These are phyloP conservation scores for Bibio marci DNA, from an alignment of 2,888 invertebrate species.

Conservation along the genomic window DNA sequence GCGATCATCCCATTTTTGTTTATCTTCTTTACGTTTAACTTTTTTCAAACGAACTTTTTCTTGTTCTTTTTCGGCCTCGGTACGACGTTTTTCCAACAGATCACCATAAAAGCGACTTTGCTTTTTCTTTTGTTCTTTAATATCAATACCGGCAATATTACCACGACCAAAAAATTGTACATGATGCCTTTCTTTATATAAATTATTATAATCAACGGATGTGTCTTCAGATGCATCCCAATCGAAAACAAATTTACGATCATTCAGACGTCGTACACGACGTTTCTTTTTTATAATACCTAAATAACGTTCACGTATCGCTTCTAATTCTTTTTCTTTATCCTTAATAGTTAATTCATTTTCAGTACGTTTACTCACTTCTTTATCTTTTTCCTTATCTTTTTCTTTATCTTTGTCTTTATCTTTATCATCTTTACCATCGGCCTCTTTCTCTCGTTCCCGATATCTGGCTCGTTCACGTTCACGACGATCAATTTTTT, in stretches of 20 bases:
- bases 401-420: conserved; percentile 50
- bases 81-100: conserved; percentile 82
- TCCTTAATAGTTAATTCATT: conserved; percentile 45
- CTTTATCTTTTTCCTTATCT: conserved; percentile 32
- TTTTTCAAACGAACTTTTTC: conserved; percentile 86
- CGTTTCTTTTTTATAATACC: conserved; percentile 88
- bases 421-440: conserved; percentile 34
- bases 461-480: conserved; percentile 6
- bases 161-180: conserved; percentile 97
- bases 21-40: conserved; percentile 88
- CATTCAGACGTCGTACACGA: conserved; percentile 82
- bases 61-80: conserved; percentile 92
- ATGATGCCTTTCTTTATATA: conserved; percentile 94
- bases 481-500: conserved; percentile 25
- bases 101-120: conserved; percentile 96
- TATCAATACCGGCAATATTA: conserved; percentile 94
- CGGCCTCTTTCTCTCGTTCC: conserved; percentile 18
- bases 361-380: conserved; percentile 20
- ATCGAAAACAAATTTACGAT: conserved; percentile 98
- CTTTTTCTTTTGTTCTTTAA: conserved; percentile 87
- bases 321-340: conserved; percentile 83
- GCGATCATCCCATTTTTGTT: conserved; percentile 96
- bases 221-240: conserved; percentile 99
- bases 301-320: conserved; percentile 88
- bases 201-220: conserved; percentile 87